Evolutionary conservation across 2,888 invertebrate species (phyloP).

Genomic region (Branchipolynoe longqiensis): DNA sequence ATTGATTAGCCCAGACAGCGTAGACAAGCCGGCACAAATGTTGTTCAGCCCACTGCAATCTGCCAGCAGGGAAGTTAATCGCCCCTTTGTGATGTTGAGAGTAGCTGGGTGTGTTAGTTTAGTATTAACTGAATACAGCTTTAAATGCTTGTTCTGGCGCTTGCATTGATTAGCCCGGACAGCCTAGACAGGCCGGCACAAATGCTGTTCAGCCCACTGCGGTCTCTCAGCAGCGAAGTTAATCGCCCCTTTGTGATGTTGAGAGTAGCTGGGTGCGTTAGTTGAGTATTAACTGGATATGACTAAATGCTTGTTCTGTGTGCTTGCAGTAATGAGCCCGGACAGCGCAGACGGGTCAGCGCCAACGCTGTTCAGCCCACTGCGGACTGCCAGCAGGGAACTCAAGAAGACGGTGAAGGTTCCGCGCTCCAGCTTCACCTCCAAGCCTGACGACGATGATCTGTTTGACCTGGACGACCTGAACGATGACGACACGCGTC

Average conservation of each 20-base stretch:
- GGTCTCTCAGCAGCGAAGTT: too few species aligned
- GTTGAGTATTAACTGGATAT: too few species aligned
- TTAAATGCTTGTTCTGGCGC: too few species aligned
- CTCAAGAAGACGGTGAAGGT: not conserved
- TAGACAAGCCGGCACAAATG: not conserved
- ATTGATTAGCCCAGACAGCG: not conserved
- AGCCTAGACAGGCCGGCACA: not conserved
- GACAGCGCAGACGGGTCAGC: not conserved
- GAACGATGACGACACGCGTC: conserved; percentile 82
- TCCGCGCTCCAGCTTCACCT: not conserved
- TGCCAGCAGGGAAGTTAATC: too few species aligned
- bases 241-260: too few species aligned
- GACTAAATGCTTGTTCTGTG: too few species aligned
- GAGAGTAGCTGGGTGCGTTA: too few species aligned
- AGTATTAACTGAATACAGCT: too few species aligned
- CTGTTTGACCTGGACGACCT: conserved; percentile 82
- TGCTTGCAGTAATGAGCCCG: not conserved
- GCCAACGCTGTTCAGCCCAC: not conserved
- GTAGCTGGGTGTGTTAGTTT: too few species aligned
- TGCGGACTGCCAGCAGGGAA: not conserved
- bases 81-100: too few species aligned
- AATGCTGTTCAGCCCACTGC: not conserved
- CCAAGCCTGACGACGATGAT: conserved; percentile 1
- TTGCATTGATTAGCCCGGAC: not conserved
- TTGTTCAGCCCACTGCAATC: not conserved